Conservation (phyloP, 1,140 invertebrate genomes). For the Caenorhabditis inopinata region DNA sequence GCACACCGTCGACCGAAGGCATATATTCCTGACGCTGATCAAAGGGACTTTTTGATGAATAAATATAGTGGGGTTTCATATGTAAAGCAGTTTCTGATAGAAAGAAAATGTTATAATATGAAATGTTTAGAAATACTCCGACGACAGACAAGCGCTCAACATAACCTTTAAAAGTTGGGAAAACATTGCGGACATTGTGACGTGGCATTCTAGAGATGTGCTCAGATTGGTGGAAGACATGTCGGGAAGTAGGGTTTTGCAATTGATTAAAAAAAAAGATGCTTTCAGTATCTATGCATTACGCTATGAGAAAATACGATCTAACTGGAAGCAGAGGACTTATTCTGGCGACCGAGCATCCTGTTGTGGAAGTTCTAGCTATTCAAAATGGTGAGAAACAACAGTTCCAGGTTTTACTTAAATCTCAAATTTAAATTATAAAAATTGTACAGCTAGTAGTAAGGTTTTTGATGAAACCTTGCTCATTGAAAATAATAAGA, state of each 20-base stretch:
- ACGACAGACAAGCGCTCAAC: background rate
- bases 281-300: slow-evolving; percentile 20
- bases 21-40: background rate
- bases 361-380: slow-evolving; percentile 29
- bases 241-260: background rate
- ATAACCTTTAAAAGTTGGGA: slow-evolving; percentile 10
- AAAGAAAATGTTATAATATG: too few species aligned
- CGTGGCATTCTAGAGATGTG: slow-evolving; percentile 2
- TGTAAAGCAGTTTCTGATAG: background rate
- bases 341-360: background rate
- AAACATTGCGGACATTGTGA: slow-evolving; percentile 15
- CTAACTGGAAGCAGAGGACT: background rate
- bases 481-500: too few species aligned
- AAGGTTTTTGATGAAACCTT: too few species aligned
- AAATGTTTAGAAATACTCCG: background rate
- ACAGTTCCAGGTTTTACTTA: background rate
- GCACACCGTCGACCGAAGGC: background rate
- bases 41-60: background rate
- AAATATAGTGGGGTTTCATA: slow-evolving; percentile 18
- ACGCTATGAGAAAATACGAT: slow-evolving; percentile 1
- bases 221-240: slow-evolving; percentile 3
- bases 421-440: background rate
- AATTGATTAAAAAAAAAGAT: too few species aligned
- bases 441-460: too few species aligned
- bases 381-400: background rate